Conservation (phyloP, 1,140 invertebrate genomes). For the Leptopilina boulardi region DNA sequence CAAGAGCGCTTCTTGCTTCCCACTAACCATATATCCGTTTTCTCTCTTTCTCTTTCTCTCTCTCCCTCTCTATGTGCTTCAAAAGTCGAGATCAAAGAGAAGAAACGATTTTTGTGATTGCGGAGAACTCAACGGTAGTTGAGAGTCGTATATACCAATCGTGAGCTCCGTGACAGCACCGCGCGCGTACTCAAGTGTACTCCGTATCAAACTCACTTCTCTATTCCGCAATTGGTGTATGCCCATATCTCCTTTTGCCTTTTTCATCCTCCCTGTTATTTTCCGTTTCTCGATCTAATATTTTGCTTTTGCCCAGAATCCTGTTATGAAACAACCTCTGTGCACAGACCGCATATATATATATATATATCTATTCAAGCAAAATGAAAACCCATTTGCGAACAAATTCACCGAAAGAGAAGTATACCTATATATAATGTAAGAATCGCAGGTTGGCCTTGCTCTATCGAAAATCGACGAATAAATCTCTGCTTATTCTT, state of each 20-base stretch:
- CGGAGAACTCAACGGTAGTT: conserved; percentile 21
- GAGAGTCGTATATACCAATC: conserved; percentile 13
- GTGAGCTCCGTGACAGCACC: conserved; percentile 1
- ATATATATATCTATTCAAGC: background rate
- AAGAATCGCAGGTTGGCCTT: no score
- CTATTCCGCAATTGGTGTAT: background rate
- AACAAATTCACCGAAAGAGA: background rate
- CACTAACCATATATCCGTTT: background rate
- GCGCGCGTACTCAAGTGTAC: background rate
- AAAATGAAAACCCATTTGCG: conserved; percentile 10
- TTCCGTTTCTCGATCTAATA: conserved; percentile 27
- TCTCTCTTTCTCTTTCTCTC: background rate
- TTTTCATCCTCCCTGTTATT: background rate
- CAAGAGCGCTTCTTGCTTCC: conserved; percentile 6
- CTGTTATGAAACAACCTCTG: conserved; percentile 13
- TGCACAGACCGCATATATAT: background rate
- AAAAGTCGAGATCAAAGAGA: conserved; percentile 22
- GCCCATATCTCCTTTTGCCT: conserved; percentile 8
- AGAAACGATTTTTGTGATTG: conserved; percentile 23
- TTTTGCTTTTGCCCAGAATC: conserved; percentile 11
- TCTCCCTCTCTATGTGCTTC: background rate
- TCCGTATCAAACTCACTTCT: background rate
- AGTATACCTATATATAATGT: background rate
- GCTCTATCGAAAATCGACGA: background rate
- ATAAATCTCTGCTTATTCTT: no score